phyloP scores from a whole-genome alignment of 2,113 vertebrate genomes.

The Epinephelus cyanopodus region DNA sequence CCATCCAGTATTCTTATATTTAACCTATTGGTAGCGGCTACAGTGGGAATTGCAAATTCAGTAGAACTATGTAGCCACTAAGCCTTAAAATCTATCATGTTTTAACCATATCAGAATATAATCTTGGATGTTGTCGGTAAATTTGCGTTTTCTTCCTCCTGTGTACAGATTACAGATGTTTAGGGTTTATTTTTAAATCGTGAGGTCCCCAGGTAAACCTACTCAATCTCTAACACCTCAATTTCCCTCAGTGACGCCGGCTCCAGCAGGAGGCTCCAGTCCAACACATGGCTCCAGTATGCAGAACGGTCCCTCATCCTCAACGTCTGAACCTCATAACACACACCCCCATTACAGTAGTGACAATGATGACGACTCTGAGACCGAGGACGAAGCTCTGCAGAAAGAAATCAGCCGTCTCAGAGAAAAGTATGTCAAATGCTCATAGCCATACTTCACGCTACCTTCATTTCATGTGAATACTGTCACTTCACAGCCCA shows the following conservation, averaged over 20 bases:
- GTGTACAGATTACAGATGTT: not conserved
- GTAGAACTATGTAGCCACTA: not conserved
- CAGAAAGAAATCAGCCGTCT: slow-evolving; percentile 90
- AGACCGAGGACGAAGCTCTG: slow-evolving; percentile 93
- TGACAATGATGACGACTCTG: slow-evolving; percentile 94
- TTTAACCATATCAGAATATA: not conserved
- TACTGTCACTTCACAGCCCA: not conserved
- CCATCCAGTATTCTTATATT: not conserved
- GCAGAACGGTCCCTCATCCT: slow-evolving; percentile 74
- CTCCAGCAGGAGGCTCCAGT: slow-evolving; percentile 51
- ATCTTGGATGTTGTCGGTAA: not conserved
- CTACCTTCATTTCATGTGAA: not conserved
- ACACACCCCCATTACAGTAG: slow-evolving; percentile 90
- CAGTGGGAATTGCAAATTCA: not conserved
- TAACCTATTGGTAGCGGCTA: not conserved
- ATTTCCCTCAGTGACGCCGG: slow-evolving; percentile 65
- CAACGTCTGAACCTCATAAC: slow-evolving; percentile 73
- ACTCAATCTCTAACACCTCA: not conserved
- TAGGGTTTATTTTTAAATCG: not conserved
- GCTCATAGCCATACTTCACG: not conserved
- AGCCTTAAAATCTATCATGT: not conserved
- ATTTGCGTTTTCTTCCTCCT: not conserved
- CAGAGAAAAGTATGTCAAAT: slow-evolving; percentile 89
- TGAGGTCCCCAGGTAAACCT: not conserved
- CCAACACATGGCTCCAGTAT: slow-evolving; percentile 38